These are phyloP conservation scores for Cottoperca gobio DNA, from an alignment of 2,797 vertebrate genomes.

Conservation along the genomic window DNA sequence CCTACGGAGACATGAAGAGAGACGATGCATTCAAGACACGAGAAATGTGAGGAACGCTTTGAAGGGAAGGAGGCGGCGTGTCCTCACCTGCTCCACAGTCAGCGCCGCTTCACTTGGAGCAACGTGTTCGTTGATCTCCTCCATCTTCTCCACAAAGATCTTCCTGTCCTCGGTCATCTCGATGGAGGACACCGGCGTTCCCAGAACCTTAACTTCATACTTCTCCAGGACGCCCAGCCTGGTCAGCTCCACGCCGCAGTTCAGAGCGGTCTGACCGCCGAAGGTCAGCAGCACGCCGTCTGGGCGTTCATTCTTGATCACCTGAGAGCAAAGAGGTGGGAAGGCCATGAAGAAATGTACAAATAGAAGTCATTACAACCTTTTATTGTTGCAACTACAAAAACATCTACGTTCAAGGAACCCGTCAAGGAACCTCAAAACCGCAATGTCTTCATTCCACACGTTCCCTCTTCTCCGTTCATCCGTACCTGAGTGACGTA, in stretches of 20 bases:
- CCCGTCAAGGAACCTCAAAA: not conserved
- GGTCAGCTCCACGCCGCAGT: constrained; percentile 96
- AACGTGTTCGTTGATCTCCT: constrained; percentile 95
- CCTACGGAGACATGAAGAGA: constrained; percentile 73
- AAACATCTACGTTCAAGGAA: not conserved
- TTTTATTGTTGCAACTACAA: not conserved
- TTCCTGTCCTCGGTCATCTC: constrained; percentile 98
- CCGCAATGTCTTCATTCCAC: not conserved
- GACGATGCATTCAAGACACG: accelerated
- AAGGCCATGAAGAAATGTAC: too few relatives aligned
- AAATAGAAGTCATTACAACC: not conserved
- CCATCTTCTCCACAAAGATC: constrained; percentile 97
- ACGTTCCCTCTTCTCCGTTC: not conserved
- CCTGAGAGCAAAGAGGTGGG: constrained; percentile 77
- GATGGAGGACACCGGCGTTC: constrained; percentile 93
- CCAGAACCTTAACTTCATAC: constrained; percentile 91
- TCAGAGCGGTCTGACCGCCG: constrained; percentile 95
- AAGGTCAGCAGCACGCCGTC: constrained; percentile 96
- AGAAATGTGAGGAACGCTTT: accelerated
- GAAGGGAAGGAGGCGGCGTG: accelerated
- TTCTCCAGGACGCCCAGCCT: constrained; percentile 91
- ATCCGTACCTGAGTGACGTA: constrained; percentile 93
- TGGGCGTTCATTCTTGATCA: constrained; percentile 96
- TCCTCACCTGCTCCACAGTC: constrained; percentile 93
- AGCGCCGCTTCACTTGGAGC: constrained; percentile 94